A percentile compares a stretch with the other conserved stretches of the same genome.
These are phyloP conservation scores for Ammodytes marinus DNA, from an alignment of 2,113 vertebrate genomes.

Conservation along the genomic window DNA sequence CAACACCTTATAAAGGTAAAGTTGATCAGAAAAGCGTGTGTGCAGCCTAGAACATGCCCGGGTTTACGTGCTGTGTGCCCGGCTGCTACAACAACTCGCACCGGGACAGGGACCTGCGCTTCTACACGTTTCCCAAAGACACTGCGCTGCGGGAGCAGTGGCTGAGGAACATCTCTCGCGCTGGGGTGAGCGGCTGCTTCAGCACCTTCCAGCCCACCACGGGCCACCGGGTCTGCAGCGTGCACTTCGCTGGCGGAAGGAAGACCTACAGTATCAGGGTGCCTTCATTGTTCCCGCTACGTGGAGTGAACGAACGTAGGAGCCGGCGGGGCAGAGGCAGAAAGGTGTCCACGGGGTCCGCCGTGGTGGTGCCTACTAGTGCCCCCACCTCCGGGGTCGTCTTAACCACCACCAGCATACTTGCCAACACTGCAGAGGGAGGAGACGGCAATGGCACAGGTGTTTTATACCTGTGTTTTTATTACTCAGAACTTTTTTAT, in stretches of 20 bases:
- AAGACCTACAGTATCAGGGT: slow-evolving; percentile 96
- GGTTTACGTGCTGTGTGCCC: slow-evolving; percentile 87
- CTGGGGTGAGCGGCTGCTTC: slow-evolving; percentile 97
- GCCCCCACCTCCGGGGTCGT: slow-evolving; percentile 73
- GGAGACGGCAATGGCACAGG: slow-evolving; percentile 63
- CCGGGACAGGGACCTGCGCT: slow-evolving; percentile 95
- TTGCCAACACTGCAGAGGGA: slow-evolving; percentile 72
- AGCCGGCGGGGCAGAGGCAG: slow-evolving; percentile 84
- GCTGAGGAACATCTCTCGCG: slow-evolving; percentile 97
- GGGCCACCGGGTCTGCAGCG: slow-evolving; percentile 96
- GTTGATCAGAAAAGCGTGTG: slow-evolving; percentile 18
- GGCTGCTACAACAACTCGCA: slow-evolving; percentile 97
- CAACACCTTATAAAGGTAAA: slow-evolving; percentile 75
- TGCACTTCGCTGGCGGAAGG: slow-evolving; percentile 95
- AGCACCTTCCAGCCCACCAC: slow-evolving; percentile 98
- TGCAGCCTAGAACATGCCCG: slow-evolving; percentile 76
- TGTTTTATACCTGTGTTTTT: too few species aligned
- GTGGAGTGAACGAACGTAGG: slow-evolving; percentile 94
- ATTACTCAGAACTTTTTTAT: too few species aligned
- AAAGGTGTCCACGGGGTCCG: slow-evolving; percentile 66
- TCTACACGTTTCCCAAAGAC: slow-evolving; percentile 98
- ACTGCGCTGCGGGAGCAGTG: slow-evolving; percentile 91
- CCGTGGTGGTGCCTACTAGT: slow-evolving; percentile 41
- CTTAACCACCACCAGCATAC: slow-evolving; percentile 60
- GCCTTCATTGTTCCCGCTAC: slow-evolving; percentile 93